Evolutionary conservation across 2,888 invertebrate genomes (phyloP).

Genomic region (Panzeria rudis): DNA sequence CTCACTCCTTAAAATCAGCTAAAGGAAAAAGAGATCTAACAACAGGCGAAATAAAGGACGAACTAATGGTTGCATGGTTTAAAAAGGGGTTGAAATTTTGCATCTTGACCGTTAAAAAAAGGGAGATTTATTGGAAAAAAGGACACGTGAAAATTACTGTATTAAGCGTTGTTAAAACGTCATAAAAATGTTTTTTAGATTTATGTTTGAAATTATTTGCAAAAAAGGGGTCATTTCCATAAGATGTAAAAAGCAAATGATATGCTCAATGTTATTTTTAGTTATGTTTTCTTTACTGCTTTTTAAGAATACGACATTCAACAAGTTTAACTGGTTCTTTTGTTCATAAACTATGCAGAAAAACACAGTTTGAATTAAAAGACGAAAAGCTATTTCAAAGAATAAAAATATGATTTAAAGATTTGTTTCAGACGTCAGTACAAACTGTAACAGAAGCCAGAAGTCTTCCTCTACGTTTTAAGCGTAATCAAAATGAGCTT

Average conservation of each 20-base stretch:
- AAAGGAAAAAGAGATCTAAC: conserved; percentile 1
- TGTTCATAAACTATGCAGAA: background rate
- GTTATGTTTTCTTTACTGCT: conserved; percentile 21
- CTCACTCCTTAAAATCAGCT: conserved; percentile 52
- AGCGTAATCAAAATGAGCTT: too few species aligned
- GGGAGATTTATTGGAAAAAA: conserved; percentile 46
- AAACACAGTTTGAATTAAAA: conserved; percentile 15
- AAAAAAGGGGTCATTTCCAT: conserved; percentile 18
- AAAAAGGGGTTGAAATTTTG: conserved; percentile 44
- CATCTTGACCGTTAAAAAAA: conserved; percentile 30
- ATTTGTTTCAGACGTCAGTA: too few species aligned
- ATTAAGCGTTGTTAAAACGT: conserved; percentile 82
- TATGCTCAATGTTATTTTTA: conserved; percentile 35
- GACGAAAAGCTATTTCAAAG: background rate
- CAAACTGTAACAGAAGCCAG: too few species aligned
- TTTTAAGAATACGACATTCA: conserved; percentile 42
- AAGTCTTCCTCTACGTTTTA: too few species aligned
- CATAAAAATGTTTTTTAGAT: conserved; percentile 74
- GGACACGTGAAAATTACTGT: conserved; percentile 82
- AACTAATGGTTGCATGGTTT: conserved; percentile 53
- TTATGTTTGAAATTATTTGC: conserved; percentile 5
- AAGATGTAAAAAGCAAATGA: conserved; percentile 16
- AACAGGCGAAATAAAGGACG: conserved; percentile 5
- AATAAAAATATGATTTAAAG: too few species aligned
- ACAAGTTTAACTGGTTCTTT: conserved; percentile 57